Conservation (phyloP, 2,797 vertebrate genomes). For the Pseudocheirus occidentalis region DNA sequence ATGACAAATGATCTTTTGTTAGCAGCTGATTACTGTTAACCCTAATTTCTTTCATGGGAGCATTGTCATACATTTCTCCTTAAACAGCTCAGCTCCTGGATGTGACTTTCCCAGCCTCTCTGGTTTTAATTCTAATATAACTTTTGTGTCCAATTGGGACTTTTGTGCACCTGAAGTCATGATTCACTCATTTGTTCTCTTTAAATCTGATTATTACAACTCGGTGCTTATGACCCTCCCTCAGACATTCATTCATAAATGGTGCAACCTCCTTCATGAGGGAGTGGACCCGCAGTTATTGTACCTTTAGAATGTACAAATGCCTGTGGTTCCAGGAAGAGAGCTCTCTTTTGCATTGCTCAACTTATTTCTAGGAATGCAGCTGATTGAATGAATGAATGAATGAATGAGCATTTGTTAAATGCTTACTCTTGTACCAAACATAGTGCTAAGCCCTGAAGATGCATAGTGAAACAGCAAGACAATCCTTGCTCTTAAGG, state of each 20-base stretch:
- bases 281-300: conserved; percentile 4
- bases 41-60: conserved; percentile 56
- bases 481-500: neutral
- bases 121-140: conserved; percentile 75
- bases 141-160: conserved; percentile 57
- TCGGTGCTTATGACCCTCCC: neutral
- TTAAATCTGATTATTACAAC: conserved; percentile 55
- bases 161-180: conserved; percentile 45
- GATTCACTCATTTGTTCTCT: conserved; percentile 67
- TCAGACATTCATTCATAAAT: neutral
- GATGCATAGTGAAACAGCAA: neutral
- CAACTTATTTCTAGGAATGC: neutral
- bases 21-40: conserved; percentile 76
- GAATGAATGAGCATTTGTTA: neutral
- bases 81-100: conserved; percentile 68
- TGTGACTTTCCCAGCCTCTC: conserved; percentile 71
- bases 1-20: conserved; percentile 76
- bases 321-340: neutral
- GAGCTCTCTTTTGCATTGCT: neutral
- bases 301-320: conserved; percentile 14
- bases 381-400: neutral
- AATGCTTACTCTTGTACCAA: neutral
- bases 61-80: conserved; percentile 22
- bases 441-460: neutral
- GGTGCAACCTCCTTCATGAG: conserved; percentile 43